These are phyloP conservation scores for Alcis repandata DNA, from an alignment of 2,888 invertebrate species.

Conservation along the genomic window DNA sequence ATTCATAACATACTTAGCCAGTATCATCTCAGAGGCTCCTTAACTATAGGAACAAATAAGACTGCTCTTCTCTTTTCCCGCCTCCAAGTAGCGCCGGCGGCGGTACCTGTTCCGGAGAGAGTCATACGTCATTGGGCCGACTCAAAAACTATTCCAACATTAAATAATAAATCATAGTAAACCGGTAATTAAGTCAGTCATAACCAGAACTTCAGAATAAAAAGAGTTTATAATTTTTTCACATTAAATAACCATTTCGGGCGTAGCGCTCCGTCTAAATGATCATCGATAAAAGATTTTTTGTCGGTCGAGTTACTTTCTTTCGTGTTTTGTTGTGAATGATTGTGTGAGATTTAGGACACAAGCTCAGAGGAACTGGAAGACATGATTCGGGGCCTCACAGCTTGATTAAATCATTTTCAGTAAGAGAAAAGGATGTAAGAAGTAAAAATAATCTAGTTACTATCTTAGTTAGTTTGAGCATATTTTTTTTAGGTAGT, in stretches of 20 bases:
- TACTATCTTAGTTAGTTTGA: not conserved
- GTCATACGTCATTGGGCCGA: slow-evolving; percentile 82
- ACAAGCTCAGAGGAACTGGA: no score
- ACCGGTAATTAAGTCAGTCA: slow-evolving; percentile 86
- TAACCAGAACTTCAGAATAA: slow-evolving; percentile 80
- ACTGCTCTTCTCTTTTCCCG: slow-evolving; percentile 20
- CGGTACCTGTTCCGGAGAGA: slow-evolving; percentile 76
- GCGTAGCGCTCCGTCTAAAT: slow-evolving; percentile 42
- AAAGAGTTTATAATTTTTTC: slow-evolving; percentile 82
- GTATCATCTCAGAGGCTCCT: slow-evolving; percentile 9
- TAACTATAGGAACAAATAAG: slow-evolving; percentile 10
- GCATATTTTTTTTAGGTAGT: not conserved
- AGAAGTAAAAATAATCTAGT: no score
- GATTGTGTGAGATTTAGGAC: slow-evolving; percentile 22
- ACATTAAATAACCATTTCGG: slow-evolving; percentile 83
- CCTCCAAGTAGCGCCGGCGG: slow-evolving; percentile 75
- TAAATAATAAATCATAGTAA: slow-evolving; percentile 86
- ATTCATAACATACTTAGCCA: not conserved
- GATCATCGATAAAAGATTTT: slow-evolving; percentile 46
- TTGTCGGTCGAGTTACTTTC: slow-evolving; percentile 36
- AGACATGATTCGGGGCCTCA: no score
- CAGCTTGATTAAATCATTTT: no score
- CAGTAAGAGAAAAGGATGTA: no score
- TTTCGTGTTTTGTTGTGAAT: slow-evolving; percentile 25
- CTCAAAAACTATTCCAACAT: slow-evolving; percentile 82